A percentile compares a stretch with the other conserved stretches of the same genome.
These are phyloP conservation scores for Sarcophaga bullata DNA, from an alignment of 1,140 invertebrate species.

Conservation along the genomic window DNA sequence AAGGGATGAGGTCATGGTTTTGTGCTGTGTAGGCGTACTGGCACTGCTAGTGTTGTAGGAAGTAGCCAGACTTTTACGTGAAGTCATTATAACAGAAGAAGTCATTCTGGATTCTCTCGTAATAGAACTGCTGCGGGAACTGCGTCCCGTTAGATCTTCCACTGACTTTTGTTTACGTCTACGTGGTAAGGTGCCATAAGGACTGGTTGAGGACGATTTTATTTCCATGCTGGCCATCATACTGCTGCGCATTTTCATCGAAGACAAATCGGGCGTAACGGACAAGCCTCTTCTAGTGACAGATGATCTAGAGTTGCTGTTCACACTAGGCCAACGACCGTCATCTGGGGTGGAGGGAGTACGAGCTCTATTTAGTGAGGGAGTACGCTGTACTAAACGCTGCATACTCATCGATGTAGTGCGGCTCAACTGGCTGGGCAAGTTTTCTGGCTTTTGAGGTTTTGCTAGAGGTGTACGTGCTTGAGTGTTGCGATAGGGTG, in stretches of 20 bases:
- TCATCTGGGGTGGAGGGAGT: slow-evolving; percentile 77
- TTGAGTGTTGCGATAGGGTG: slow-evolving; percentile 43
- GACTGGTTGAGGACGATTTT: slow-evolving; percentile 61
- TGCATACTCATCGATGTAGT: slow-evolving; percentile 67
- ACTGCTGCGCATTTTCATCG: slow-evolving; percentile 58
- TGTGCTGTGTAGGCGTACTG: slow-evolving; percentile 36
- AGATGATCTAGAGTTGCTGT: slow-evolving; percentile 45
- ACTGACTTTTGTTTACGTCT: slow-evolving; percentile 71
- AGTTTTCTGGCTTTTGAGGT: slow-evolving; percentile 68
- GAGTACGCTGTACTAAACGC: slow-evolving; percentile 69
- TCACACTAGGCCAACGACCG: slow-evolving; percentile 73
- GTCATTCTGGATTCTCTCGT: slow-evolving; percentile 63
- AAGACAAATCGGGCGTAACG: slow-evolving; percentile 58
- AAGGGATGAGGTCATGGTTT: slow-evolving; percentile 35
- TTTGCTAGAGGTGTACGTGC: slow-evolving; percentile 61
- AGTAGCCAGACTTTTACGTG: slow-evolving; percentile 50
- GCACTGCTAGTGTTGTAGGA: slow-evolving; percentile 52
- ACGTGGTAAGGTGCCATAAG: slow-evolving; percentile 81
- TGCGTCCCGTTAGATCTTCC: slow-evolving; percentile 66
- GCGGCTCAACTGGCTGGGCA: slow-evolving; percentile 61
- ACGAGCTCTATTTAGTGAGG: slow-evolving; percentile 69
- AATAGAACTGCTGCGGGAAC: slow-evolving; percentile 66
- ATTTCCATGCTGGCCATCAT: slow-evolving; percentile 65
- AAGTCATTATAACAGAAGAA: slow-evolving; percentile 62
- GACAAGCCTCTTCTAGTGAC: slow-evolving; percentile 47